Percentiles rank a stretch among this genome's conserved stretches.
These are phyloP conservation scores for Enteromius anoplus DNA, from an alignment of 2,797 vertebrate genomes.

Conservation along the genomic window DNA sequence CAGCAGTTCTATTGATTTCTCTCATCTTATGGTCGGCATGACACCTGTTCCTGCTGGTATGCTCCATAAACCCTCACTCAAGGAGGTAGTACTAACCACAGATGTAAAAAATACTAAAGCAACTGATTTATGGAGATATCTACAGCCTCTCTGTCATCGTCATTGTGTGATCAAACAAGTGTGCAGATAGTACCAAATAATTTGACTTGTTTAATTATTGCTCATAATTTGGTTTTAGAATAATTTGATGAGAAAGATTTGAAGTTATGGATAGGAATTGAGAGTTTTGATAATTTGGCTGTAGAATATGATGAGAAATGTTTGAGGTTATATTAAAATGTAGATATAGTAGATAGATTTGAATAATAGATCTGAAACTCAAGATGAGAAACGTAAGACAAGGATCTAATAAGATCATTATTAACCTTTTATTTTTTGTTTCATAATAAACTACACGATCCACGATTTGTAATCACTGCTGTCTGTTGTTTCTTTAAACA, in stretches of 20 bases:
- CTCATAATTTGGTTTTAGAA: neutral
- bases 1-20: slow-evolving; percentile 73
- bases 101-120: slow-evolving; percentile 36
- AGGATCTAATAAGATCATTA: neutral
- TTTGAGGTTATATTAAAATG: neutral
- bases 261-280: neutral
- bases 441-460: neutral
- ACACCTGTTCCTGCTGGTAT: slow-evolving; percentile 58
- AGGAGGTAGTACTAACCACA: slow-evolving; percentile 5
- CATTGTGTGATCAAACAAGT: slow-evolving; percentile 4
- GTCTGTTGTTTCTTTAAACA: slow-evolving; percentile 16
- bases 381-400: neutral
- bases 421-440: neutral
- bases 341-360: neutral
- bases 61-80: slow-evolving; percentile 31
- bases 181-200: neutral
- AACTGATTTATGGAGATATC: neutral
- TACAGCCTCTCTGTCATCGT: neutral
- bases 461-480: neutral
- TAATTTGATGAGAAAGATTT: neutral
- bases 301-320: neutral
- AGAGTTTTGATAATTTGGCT: neutral
- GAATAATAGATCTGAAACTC: neutral
- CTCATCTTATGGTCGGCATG: slow-evolving; percentile 61
- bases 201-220: neutral